A percentile compares a stretch with the other conserved stretches of the same genome.
These are phyloP conservation scores for Leucoptera coffeella DNA, from an alignment of 2,888 invertebrate genomes.

Conservation along the genomic window DNA sequence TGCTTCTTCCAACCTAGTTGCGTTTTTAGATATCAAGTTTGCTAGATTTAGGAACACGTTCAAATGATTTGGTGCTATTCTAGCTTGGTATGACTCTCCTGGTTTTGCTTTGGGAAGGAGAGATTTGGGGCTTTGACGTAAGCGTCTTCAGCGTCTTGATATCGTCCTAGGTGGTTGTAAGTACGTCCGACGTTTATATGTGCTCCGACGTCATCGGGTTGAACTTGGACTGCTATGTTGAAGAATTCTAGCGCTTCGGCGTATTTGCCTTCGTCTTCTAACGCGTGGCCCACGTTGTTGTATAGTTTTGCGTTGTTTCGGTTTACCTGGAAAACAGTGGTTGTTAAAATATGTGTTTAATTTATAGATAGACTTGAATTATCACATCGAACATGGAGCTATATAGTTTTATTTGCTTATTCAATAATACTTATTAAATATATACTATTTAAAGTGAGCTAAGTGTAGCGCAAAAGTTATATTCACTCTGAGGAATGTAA, in stretches of 20 bases:
- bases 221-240: slow-evolving; percentile 86
- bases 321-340: slow-evolving; percentile 65
- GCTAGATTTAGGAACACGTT: slow-evolving; percentile 95
- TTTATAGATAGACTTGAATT: too few relatives aligned
- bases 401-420: too few relatives aligned
- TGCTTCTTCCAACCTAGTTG: slow-evolving; percentile 87
- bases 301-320: slow-evolving; percentile 91
- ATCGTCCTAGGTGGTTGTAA: slow-evolving; percentile 76
- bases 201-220: slow-evolving; percentile 93
- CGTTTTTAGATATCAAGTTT: slow-evolving; percentile 89
- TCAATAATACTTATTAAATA: too few relatives aligned
- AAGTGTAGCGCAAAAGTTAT: too few relatives aligned
- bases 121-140: slow-evolving; percentile 86
- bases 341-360: too few relatives aligned
- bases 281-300: slow-evolving; percentile 94
- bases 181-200: slow-evolving; percentile 96
- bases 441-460: too few relatives aligned
- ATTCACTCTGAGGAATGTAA: too few relatives aligned
- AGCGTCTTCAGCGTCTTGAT: slow-evolving; percentile 82
- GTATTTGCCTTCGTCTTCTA: slow-evolving; percentile 67
- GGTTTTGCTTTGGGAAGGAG: slow-evolving; percentile 85
- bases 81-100: slow-evolving; percentile 90
- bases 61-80: slow-evolving; percentile 92
- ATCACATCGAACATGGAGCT: too few relatives aligned
- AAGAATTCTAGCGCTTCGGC: slow-evolving; percentile 85